phyloP scores from a whole-genome alignment of 2,113 vertebrate species.

The Rostratula benghalensis region DNA sequence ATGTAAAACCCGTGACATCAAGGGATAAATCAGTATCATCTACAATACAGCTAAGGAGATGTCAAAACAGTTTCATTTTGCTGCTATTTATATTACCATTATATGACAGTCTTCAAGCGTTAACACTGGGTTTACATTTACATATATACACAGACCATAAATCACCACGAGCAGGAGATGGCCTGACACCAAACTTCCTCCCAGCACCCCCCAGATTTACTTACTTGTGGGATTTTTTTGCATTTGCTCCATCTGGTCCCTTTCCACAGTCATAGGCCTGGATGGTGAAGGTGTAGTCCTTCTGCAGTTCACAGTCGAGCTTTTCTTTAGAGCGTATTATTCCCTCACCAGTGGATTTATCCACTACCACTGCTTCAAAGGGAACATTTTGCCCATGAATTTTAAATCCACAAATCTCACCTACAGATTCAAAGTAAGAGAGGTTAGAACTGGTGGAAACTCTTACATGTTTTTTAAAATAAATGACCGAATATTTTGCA shows the following conservation, averaged over 20 bases:
- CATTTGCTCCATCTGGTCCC: slow-evolving; percentile 86
- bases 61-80: not conserved
- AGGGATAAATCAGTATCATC: not conserved
- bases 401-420: slow-evolving; percentile 98
- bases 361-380: slow-evolving; percentile 96
- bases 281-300: slow-evolving; percentile 95
- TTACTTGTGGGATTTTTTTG: slow-evolving; percentile 98
- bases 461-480: not conserved
- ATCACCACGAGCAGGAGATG: not conserved
- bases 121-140: not conserved
- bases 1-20: not conserved
- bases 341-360: slow-evolving; percentile 95
- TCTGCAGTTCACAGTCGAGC: slow-evolving; percentile 96
- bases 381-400: slow-evolving; percentile 95
- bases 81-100: not conserved
- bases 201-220: slow-evolving; percentile 33
- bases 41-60: not conserved
- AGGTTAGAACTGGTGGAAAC: not conserved
- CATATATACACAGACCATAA: not conserved
- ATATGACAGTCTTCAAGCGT: not conserved
- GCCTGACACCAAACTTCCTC: not conserved
- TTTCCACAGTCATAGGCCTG: slow-evolving; percentile 97
- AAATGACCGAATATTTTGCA: slow-evolving; percentile 81
- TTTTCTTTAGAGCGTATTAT: slow-evolving; percentile 91
- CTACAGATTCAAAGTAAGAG: slow-evolving; percentile 71